Evolutionary conservation across 2,888 invertebrate genomes (phyloP).

Genomic region (Nebria brevicollis): DNA sequence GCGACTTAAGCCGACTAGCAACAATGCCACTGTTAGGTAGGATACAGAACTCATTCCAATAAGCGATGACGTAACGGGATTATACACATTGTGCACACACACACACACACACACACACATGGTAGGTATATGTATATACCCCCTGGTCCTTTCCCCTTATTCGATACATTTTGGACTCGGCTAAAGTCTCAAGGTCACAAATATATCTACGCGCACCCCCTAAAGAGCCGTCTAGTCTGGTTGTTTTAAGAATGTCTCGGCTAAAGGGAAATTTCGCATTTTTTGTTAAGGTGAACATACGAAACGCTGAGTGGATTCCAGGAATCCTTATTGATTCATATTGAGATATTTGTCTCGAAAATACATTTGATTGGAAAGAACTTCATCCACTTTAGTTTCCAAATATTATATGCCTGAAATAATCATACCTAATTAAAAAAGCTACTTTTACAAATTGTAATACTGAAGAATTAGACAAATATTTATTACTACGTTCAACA

Average conservation of each 20-base stretch:
- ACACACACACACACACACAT: not conserved
- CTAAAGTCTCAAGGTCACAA: not conserved
- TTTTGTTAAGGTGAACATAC: not conserved
- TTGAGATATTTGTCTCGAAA: not conserved
- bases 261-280: not conserved
- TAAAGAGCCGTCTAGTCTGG: not conserved
- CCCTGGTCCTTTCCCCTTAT: not conserved
- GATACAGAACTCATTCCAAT: not conserved
- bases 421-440: too few relatives aligned
- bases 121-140: too few relatives aligned
- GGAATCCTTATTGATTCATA: not conserved
- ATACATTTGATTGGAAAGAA: not conserved
- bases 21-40: not conserved
- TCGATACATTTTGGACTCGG: not conserved
- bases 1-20: not conserved
- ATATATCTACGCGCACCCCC: not conserved
- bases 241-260: not conserved
- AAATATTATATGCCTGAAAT: too few relatives aligned
- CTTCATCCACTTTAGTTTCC: not conserved
- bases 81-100: not conserved
- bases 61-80: conserved; percentile 20
- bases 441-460: too few relatives aligned
- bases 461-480: too few relatives aligned
- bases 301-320: not conserved
- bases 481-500: too few relatives aligned